These are phyloP conservation scores for Globodera rostochiensis DNA, from an alignment of 1,140 invertebrate genomes.

Conservation along the genomic window DNA sequence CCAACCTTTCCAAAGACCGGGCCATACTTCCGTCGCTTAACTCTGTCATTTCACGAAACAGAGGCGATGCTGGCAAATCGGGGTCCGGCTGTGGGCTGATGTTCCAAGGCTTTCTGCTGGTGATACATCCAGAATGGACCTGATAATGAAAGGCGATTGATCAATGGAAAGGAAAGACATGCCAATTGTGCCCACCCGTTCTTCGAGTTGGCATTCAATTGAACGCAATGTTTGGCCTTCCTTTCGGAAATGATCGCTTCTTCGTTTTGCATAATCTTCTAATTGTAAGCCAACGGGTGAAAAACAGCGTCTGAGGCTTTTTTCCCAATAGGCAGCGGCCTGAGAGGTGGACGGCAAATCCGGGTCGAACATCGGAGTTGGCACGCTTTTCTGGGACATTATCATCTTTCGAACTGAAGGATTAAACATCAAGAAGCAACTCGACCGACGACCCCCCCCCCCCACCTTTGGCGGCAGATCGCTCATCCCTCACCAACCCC, in stretches of 20 bases:
- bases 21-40: not conserved
- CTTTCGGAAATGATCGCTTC: not conserved
- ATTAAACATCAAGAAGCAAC: not conserved
- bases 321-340: not conserved
- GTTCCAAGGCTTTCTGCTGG: constrained; percentile 20
- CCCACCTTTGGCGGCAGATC: not conserved
- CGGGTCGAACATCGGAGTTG: constrained; percentile 8
- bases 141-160: not conserved
- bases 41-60: not conserved
- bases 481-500: not conserved
- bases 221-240: not conserved
- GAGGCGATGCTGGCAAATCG: not conserved
- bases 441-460: not conserved
- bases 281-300: not conserved
- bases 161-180: not conserved
- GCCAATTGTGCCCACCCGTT: not conserved
- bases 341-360: constrained; percentile 28
- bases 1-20: constrained; percentile 3
- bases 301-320: not conserved
- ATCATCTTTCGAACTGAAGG: not conserved
- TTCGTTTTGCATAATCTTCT: not conserved
- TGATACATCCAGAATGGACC: constrained; percentile 25
- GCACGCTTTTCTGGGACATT: not conserved
- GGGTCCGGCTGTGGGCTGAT: not conserved
- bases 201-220: constrained; percentile 17